Percentiles rank a stretch among this genome's conserved stretches.
phyloP scores from a whole-genome alignment of 2,888 invertebrate species.

The Mactromeris polynyma region DNA sequence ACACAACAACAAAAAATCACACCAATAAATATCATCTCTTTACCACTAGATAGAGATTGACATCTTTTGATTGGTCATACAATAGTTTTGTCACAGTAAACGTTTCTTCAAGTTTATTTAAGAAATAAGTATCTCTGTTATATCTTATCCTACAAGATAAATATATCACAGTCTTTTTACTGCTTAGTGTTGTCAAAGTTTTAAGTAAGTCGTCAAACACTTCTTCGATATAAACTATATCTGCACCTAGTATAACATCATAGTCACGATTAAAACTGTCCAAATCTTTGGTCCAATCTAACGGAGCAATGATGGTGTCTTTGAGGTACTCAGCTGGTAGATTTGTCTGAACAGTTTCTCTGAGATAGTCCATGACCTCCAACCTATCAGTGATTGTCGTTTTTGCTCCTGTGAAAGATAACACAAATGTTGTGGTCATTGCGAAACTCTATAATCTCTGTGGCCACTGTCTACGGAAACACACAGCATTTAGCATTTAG shows the following conservation, averaged over 20 bases:
- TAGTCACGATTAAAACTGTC: conserved; percentile 64
- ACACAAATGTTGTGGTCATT: too few species aligned
- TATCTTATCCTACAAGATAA: conserved; percentile 85
- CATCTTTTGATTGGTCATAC: conserved; percentile 79
- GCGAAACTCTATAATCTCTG: too few species aligned
- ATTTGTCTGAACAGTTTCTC: conserved; percentile 74
- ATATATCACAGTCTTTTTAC: conserved; percentile 72
- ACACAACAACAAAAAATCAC: too few species aligned
- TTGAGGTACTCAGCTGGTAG: conserved; percentile 46
- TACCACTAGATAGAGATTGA: conserved; percentile 76
- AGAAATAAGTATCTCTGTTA: conserved; percentile 82
- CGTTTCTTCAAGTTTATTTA: conserved; percentile 75
- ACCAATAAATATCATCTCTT: too few species aligned
- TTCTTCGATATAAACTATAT: conserved; percentile 86
- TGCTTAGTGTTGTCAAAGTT: conserved; percentile 78
- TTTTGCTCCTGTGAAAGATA: conserved; percentile 79
- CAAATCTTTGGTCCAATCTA: conserved; percentile 84
- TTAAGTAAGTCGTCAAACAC: conserved; percentile 82
- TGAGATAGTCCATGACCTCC: conserved; percentile 76
- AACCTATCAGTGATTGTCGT: conserved; percentile 83
- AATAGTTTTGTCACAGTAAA: conserved; percentile 78
- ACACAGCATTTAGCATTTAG: too few species aligned
- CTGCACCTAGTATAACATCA: conserved; percentile 86
- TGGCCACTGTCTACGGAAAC: too few species aligned
- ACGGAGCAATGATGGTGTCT: conserved; percentile 65